Base-by-base conservation (phyloP, 2,888 invertebrate genomes). In the Agriopis marginaria region DNA sequence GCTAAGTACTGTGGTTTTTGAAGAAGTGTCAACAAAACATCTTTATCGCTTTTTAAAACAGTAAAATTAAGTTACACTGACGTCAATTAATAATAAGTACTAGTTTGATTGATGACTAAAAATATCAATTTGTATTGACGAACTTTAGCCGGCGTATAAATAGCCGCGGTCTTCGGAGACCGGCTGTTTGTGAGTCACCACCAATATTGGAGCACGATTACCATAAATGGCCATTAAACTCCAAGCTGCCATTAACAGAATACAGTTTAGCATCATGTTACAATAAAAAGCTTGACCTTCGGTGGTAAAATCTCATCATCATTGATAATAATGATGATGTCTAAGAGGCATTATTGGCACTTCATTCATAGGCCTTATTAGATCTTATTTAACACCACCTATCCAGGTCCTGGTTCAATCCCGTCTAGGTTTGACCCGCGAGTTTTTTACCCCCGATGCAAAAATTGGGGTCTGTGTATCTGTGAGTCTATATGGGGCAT, bases 121-220 rank as follows among this genome's bases (percentile, higher is more conserved):
- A 72, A 47, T 71, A 65, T 68, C 63, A 63, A 71, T 66, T 62
- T 65, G 69, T 45, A 47, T 50, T 32, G 60, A 63, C 11, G 39
- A 54, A 63, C 60, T 64, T 60, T 63, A 53, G 32, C n/a, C 54
- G 59, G 56, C 49, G 59, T 69, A 71, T 70, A 71, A 75, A 72
- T 75, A 76, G 67, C 59, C 45, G 45, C 42, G 10, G 45, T 58
- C 49, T 59, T 51, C 39, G 39, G 23, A 63, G 53, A 51, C 70
- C 69, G 66, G 70, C 70, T 72, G 72, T 61, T 62, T 40, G 63
- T 75, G 76, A 74, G 63, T 76, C 75, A 76, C 68, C 39, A 14
- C 11, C 14, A 68, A 61, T 68, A 71, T 68, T 69, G 59, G 67
- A 74, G 64, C 69, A 70, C 64, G 50, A 73, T 74, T 72, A 73